A percentile compares a stretch with the other conserved stretches of the same genome.
phyloP scores from a whole-genome alignment of 2,797 vertebrate species.

The Gallirallus australis region DNA sequence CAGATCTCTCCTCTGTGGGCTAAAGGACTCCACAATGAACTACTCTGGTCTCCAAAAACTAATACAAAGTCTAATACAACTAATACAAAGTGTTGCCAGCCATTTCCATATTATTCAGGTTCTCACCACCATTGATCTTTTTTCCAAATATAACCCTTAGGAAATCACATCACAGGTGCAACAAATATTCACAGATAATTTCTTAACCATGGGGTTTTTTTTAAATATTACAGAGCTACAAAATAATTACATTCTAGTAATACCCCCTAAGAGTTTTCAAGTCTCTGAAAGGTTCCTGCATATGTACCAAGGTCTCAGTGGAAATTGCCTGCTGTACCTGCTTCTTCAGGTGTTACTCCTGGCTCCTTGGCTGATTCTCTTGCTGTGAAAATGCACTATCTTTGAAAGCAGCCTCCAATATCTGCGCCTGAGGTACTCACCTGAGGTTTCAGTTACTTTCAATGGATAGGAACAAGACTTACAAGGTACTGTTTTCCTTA shows the following conservation, averaged over 20 bases:
- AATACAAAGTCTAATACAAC: neutral
- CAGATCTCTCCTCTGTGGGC: neutral
- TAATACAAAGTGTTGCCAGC: neutral
- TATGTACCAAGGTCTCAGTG: neutral
- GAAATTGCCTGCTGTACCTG: fast-evolving
- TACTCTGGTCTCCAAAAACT: neutral
- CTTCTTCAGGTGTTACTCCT: neutral
- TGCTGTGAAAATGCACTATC: neutral
- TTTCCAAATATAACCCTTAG: neutral
- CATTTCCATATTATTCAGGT: neutral
- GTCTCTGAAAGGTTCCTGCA: neutral
- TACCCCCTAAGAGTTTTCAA: neutral
- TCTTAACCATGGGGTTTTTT: neutral
- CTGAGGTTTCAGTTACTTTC: neutral
- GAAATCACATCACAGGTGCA: neutral
- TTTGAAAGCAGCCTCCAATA: neutral
- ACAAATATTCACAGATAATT: neutral
- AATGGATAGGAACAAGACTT: neutral
- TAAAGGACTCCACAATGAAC: neutral
- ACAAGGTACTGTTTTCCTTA: neutral
- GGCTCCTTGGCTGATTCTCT: neutral
- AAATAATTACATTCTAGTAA: neutral
- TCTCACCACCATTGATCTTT: neutral
- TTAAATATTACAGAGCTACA: neutral
- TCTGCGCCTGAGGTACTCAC: neutral